Conservation (phyloP, 2,797 vertebrate species). For the Sebastes minor region DNA sequence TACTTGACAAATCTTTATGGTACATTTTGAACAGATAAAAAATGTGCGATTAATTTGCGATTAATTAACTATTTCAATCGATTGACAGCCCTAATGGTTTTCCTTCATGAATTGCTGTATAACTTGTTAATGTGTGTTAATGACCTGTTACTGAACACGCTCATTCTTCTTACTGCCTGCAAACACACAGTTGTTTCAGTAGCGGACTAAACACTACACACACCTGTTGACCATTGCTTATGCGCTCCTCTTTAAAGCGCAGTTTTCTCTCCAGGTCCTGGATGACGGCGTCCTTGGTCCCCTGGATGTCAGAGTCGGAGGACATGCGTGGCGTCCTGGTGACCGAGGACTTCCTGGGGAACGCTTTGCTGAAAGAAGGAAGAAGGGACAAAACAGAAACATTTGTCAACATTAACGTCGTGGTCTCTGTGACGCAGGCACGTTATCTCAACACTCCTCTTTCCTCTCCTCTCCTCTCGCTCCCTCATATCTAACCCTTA, state of each 20-base stretch:
- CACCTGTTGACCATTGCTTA: slow-evolving; percentile 92
- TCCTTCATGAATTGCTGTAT: background rate
- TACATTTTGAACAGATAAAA: no score
- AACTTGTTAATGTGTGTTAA: slow-evolving; percentile 60
- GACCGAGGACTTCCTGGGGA: slow-evolving; percentile 78
- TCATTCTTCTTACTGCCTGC: slow-evolving; percentile 19
- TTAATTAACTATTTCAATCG: no score
- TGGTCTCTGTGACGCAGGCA: no score
- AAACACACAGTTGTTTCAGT: background rate
- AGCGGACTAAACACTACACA: background rate
- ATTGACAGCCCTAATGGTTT: no score
- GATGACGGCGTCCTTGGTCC: slow-evolving; percentile 97
- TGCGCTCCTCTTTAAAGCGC: slow-evolving; percentile 96
- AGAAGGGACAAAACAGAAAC: slow-evolving; percentile 8
- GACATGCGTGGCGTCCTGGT: slow-evolving; percentile 86
- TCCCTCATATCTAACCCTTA: slow-evolving; percentile 41
- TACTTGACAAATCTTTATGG: no score
- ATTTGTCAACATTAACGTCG: background rate
- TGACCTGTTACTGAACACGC: slow-evolving; percentile 47
- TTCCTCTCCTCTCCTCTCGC: background rate
- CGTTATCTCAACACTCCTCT: background rate
- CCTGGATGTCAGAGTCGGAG: slow-evolving; percentile 97
- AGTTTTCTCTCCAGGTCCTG: slow-evolving; percentile 98
- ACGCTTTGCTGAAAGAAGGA: slow-evolving; percentile 65
- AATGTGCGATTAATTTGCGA: no score